Evolutionary conservation across 2,113 vertebrate species (phyloP).

Genomic region (Ictalurus furcatus): DNA sequence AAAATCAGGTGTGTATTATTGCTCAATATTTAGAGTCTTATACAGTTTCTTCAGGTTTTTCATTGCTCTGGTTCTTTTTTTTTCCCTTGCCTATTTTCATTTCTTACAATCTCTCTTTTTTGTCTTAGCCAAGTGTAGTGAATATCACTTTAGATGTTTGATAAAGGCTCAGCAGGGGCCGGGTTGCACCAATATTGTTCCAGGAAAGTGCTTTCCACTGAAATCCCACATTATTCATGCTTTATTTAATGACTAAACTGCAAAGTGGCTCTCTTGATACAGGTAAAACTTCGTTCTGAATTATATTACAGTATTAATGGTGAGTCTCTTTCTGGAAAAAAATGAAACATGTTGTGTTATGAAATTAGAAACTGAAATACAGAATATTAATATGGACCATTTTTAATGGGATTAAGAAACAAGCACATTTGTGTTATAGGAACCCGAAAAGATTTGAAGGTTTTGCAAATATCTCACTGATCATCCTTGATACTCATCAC

Average conservation of each 20-base stretch:
- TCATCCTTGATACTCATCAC: not conserved
- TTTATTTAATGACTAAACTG: not conserved
- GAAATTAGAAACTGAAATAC: not conserved
- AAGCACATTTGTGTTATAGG: not conserved
- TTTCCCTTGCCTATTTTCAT: not conserved
- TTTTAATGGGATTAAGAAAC: not conserved
- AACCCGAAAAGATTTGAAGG: not conserved
- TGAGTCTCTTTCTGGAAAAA: not conserved
- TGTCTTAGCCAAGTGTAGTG: not conserved
- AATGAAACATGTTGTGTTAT: not conserved
- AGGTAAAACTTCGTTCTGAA: not conserved
- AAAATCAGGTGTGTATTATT: not conserved
- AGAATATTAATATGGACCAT: not conserved
- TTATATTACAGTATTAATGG: not conserved
- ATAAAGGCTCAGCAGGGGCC: not conserved
- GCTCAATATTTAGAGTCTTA: slow-evolving; percentile 1
- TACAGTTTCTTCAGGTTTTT: not conserved
- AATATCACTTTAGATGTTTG: slow-evolving; percentile 12
- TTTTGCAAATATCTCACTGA: not conserved
- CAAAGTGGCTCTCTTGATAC: not conserved
- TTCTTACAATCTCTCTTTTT: not conserved
- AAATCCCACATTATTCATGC: not conserved
- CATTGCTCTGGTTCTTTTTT: not conserved
- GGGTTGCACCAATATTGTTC: not conserved
- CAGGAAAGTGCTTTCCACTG: not conserved